Conservation (phyloP, 2,113 vertebrate genomes). For the Vicugna pacos region DNA sequence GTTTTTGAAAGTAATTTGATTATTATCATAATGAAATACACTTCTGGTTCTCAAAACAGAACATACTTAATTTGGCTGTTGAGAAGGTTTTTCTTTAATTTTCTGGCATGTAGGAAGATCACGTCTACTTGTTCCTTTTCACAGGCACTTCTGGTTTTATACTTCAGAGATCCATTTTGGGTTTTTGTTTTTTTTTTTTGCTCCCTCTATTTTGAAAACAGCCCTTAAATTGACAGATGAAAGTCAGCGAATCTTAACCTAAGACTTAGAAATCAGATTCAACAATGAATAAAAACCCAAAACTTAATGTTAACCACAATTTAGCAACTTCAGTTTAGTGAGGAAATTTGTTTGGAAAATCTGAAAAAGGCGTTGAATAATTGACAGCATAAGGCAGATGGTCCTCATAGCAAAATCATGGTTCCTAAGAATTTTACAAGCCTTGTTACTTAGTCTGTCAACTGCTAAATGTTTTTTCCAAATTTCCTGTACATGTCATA, state of each 20-base stretch:
- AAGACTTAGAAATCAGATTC: neutral
- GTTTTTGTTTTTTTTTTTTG: neutral
- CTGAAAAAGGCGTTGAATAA: neutral
- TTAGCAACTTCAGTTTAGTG: neutral
- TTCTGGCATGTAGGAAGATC: neutral
- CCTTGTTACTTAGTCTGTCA: neutral
- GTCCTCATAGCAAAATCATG: neutral
- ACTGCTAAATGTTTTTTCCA: neutral
- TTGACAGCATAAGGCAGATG: neutral
- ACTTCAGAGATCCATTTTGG: neutral
- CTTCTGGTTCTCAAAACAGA: neutral
- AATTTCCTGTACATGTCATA: neutral
- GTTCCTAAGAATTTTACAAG: neutral
- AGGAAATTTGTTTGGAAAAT: neutral
- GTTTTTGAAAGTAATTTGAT: neutral
- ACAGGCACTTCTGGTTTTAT: neutral
- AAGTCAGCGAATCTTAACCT: neutral
- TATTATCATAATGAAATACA: neutral
- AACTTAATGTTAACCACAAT: neutral
- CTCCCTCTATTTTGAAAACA: conserved; percentile 14
- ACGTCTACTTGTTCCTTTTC: neutral
- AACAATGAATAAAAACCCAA: neutral
- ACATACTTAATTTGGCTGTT: neutral
- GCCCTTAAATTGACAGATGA: neutral
- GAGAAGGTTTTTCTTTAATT: neutral